Percentiles rank a stretch among this genome's conserved stretches.
phyloP scores from a whole-genome alignment of 2,113 vertebrate species.

The Alaudala cheleensis region DNA sequence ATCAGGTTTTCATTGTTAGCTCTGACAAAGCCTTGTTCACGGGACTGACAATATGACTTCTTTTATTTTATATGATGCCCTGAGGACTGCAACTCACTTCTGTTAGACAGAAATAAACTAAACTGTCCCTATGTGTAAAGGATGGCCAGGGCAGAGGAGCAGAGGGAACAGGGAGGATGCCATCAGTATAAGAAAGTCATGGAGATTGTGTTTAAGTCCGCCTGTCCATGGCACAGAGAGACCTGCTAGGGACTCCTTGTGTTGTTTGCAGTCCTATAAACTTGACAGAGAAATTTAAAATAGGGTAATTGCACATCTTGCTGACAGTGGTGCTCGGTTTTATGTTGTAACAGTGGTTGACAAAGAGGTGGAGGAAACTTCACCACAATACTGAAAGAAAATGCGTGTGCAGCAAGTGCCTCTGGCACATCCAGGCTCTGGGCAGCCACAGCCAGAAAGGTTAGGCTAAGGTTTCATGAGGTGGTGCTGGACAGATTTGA shows the following conservation, averaged over 20 bases:
- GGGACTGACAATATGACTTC: neutral
- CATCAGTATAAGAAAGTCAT: neutral
- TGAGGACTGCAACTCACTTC: neutral
- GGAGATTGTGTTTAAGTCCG: neutral
- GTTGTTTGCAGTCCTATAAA: neutral
- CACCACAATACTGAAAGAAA: neutral
- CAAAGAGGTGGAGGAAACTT: slow-evolving; percentile 48
- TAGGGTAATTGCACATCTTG: slow-evolving; percentile 1
- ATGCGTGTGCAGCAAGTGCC: neutral
- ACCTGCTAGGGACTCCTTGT: neutral
- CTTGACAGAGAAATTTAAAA: neutral
- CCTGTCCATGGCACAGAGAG: neutral
- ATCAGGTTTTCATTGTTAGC: neutral
- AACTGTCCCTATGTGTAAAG: neutral
- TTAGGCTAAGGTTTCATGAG: neutral
- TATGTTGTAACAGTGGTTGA: slow-evolving; percentile 54
- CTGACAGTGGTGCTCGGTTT: neutral
- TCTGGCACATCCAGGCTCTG: neutral
- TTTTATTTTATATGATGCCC: neutral
- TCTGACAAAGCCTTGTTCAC: neutral
- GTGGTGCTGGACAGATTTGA: neutral
- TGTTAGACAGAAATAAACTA: neutral
- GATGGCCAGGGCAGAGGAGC: neutral
- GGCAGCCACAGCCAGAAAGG: neutral
- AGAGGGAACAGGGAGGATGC: neutral